These are phyloP conservation scores for Drosophila tanythrix DNA, from an alignment of 2,888 invertebrate species.

Conservation along the genomic window DNA sequence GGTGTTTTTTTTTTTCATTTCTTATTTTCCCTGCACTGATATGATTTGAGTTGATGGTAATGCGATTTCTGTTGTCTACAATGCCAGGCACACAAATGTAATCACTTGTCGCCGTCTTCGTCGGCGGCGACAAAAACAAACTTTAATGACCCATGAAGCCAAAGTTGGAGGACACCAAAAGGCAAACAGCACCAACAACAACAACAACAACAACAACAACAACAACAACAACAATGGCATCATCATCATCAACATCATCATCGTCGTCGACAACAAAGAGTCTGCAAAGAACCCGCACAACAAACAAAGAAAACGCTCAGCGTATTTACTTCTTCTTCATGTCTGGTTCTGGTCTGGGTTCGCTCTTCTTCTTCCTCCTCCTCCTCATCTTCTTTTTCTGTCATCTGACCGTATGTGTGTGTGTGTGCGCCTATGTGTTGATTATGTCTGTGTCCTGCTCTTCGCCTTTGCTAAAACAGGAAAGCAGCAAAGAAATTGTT, in stretches of 20 bases:
- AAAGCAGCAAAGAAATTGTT: conserved; percentile 65
- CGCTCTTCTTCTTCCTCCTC: conserved; percentile 9
- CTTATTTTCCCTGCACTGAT: conserved; percentile 36
- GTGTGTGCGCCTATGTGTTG: conserved; percentile 11
- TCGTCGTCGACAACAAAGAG: conserved; percentile 47
- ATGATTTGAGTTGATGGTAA: conserved; percentile 47
- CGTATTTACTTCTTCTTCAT: conserved; percentile 33
- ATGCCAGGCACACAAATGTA: conserved; percentile 19
- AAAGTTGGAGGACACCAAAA: conserved; percentile 49
- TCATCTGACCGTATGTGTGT: conserved; percentile 9
- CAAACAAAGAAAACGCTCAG: conserved; percentile 51
- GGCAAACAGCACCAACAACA: conserved; percentile 35
- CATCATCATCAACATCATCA: background rate
- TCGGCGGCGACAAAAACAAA: conserved; percentile 11
- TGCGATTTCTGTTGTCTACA: conserved; percentile 27
- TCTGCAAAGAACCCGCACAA: conserved; percentile 35
- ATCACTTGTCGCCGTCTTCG: conserved; percentile 37
- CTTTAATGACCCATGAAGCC: conserved; percentile 53
- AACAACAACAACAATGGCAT: conserved; percentile 18
- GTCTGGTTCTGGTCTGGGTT: conserved; percentile 52
- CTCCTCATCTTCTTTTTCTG: background rate
- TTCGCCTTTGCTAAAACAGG: conserved; percentile 59
- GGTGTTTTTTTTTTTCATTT: conserved; percentile 1
- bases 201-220: conserved; percentile 30
- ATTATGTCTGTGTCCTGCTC: conserved; percentile 35